Evolutionary conservation across 35 echinoderm and acorn worm genomes (phyloP).

Genomic region (Ophiothrix spiculata): DNA sequence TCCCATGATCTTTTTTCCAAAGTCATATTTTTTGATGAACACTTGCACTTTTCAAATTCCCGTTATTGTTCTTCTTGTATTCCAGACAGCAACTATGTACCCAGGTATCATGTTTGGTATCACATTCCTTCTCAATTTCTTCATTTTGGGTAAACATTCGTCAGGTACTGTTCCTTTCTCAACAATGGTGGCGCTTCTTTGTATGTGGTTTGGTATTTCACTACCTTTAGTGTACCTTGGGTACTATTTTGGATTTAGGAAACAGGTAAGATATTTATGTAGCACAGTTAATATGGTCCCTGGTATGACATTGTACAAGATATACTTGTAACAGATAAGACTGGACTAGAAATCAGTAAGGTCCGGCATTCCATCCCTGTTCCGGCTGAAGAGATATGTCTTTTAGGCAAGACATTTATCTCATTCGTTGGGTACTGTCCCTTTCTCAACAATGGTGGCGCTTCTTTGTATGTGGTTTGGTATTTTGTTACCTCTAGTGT

Average conservation of each 20-base stretch:
- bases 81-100: slow-evolving; percentile 76
- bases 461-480: slow-evolving; percentile 99
- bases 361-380: too few species aligned
- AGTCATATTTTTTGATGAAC: too few species aligned
- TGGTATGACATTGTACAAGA: neutral
- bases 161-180: slow-evolving; percentile 97
- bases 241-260: slow-evolving; percentile 95
- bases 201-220: slow-evolving; percentile 99
- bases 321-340: too few species aligned
- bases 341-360: too few species aligned
- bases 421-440: slow-evolving; percentile 97
- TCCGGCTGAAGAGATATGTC: too few species aligned
- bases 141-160: slow-evolving; percentile 98
- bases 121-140: slow-evolving; percentile 93
- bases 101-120: slow-evolving; percentile 83
- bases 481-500: slow-evolving; percentile 88
- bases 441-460: slow-evolving; percentile 87
- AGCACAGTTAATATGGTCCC: neutral
- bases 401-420: too few species aligned
- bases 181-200: slow-evolving; percentile 83
- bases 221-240: slow-evolving; percentile 86
- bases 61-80: slow-evolving; percentile 22
- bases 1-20: too few species aligned
- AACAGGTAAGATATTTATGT: slow-evolving; percentile 70
- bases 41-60: too few species aligned